phyloP scores from a whole-genome alignment of 2,888 invertebrate species.

The Morpho achilles region DNA sequence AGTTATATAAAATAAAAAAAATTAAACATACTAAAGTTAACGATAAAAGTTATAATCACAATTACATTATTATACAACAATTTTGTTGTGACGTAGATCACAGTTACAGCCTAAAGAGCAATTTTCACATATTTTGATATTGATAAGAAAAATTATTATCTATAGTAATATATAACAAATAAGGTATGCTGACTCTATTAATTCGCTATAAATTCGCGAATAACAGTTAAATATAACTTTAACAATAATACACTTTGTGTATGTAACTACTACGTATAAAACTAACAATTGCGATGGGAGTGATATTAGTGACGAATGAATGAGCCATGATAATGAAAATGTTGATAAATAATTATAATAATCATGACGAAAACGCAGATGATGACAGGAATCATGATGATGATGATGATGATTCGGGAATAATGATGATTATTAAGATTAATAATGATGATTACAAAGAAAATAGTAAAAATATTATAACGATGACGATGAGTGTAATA shows the following conservation, averaged over 20 bases:
- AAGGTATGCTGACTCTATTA: slow-evolving; percentile 30
- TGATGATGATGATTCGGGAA: too few relatives aligned
- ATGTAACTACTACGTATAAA: too few relatives aligned
- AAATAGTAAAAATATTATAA: too few relatives aligned
- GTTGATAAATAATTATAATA: neutral
- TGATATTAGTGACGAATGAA: neutral
- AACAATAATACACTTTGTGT: too few relatives aligned
- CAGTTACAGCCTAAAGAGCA: slow-evolving; percentile 74
- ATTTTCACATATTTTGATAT: slow-evolving; percentile 23
- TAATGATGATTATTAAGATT: neutral
- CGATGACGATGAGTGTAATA: too few relatives aligned
- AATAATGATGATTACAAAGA: too few relatives aligned
- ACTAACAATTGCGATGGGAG: neutral
- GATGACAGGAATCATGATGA: too few relatives aligned
- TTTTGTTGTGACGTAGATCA: slow-evolving; percentile 62
- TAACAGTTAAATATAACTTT: neutral
- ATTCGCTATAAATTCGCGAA: neutral
- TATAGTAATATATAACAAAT: slow-evolving; percentile 14
- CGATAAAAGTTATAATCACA: neutral
- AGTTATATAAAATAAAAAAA: neutral
- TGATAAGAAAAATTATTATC: slow-evolving; percentile 9
- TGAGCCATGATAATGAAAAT: neutral
- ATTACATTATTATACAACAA: slow-evolving; percentile 28
- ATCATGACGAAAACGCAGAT: too few relatives aligned
- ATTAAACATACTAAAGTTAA: neutral